Evolutionary conservation across 2,888 invertebrate genomes (phyloP).

Genomic region (Cepaea hortensis): DNA sequence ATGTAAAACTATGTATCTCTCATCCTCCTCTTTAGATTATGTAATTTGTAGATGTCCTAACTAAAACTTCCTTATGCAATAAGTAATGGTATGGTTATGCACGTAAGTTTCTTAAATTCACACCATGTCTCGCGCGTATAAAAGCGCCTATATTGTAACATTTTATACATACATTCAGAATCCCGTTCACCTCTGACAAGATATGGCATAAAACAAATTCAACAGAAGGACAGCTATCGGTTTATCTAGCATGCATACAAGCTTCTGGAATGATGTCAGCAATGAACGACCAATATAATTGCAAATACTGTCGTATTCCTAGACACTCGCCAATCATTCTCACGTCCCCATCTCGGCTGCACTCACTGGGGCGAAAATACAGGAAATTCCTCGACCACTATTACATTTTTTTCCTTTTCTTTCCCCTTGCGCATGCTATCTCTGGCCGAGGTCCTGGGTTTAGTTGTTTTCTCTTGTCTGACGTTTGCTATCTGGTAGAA

Average conservation of each 20-base stretch:
- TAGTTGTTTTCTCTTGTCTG: background rate
- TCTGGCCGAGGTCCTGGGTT: background rate
- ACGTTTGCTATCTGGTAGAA: conserved; percentile 8
- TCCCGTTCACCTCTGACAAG: background rate
- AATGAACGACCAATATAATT: conserved; percentile 57
- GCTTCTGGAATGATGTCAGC: conserved; percentile 49
- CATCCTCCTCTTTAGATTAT: no score
- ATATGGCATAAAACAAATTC: conserved; percentile 12
- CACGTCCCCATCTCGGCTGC: background rate
- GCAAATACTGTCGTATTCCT: conserved; percentile 50
- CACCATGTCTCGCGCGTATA: no score
- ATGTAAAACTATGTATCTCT: no score
- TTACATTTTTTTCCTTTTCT: conserved; percentile 44
- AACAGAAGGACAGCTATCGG: background rate
- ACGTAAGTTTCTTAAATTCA: no score
- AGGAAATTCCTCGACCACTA: conserved; percentile 23
- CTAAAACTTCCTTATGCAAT: no score
- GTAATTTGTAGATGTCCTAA: no score
- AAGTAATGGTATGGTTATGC: no score
- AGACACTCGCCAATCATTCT: conserved; percentile 15
- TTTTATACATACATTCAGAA: background rate
- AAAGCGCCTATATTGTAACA: no score
- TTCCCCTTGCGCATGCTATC: background rate
- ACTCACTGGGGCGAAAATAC: conserved; percentile 30
- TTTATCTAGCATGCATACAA: background rate